Evolutionary conservation across 2,797 vertebrate genomes (phyloP), one percentile per base, ranked within the genome.

Genomic region (Sebastes steindachneri): DNA sequence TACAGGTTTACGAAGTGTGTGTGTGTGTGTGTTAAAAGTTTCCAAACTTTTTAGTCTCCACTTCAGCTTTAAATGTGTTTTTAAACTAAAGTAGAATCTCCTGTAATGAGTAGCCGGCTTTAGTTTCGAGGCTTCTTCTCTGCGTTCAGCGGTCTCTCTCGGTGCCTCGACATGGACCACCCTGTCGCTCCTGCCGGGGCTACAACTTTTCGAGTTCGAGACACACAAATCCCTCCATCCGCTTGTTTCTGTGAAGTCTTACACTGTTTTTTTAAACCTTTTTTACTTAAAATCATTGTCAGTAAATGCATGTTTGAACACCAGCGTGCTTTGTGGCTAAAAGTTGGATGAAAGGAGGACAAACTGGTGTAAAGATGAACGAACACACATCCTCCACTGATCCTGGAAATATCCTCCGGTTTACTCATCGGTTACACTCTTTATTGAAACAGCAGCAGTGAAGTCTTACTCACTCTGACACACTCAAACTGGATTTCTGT

Each of bases 111-210:
- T 1, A 8, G 3, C 35, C 59, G 54, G 35, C 6, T 45, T 23
- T 7, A 14, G 35, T 23, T 19, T 12, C 55, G 69, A 15, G 21
- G 41, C 58, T 78, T 55, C 58, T 78, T 51, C 28, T 11, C 57
- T 57, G 73, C 45, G 31, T 19, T 69, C 53, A 33, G 73, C 70
- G 77, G 51, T 19, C 75, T 51, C 15, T 70, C 48, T 84, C 82
- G 68, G 60, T 83, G 80, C 75, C 73, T 66, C 48, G 60, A 68
- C 25, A 59, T 29, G 83, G 89, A 83, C 73, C 90, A 79, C 83
- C 89, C 75, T 74, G 88, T 68, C 74, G 69, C 82, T 86, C 23
- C 86, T 62, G 77, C 63, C 84, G 55, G 82, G 75, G 53, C 85
- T 81, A 66, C 73, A 81, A 28, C 35, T 79, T 90, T 79, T 82